phyloP scores from a whole-genome alignment of 2,888 invertebrate genomes.

The Elgonia sp. region DNA sequence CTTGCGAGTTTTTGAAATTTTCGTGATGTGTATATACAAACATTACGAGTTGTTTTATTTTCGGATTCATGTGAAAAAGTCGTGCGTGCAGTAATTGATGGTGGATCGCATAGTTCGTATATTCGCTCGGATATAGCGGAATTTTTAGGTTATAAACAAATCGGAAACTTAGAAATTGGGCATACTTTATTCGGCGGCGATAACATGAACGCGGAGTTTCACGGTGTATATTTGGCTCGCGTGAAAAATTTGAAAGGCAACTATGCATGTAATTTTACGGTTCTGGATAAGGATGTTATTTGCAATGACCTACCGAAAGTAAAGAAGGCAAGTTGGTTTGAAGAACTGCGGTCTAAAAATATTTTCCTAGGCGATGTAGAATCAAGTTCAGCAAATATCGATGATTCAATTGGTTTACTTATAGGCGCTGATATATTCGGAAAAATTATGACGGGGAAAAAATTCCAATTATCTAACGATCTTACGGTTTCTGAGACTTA shows the following conservation, averaged over 20 bases:
- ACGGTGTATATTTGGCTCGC: conserved; percentile 44
- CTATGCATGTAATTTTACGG: conserved; percentile 73
- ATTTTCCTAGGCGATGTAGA: background rate
- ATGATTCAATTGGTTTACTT: conserved; percentile 56
- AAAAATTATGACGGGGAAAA: conserved; percentile 77
- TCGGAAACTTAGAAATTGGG: conserved; percentile 57
- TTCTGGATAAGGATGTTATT: conserved; percentile 70
- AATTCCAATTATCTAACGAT: conserved; percentile 75
- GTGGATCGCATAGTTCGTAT: conserved; percentile 78
- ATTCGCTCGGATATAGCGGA: conserved; percentile 71
- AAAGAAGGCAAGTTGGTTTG: conserved; percentile 65
- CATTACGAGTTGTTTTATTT: too few relatives aligned
- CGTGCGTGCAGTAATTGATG: conserved; percentile 77
- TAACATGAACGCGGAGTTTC: conserved; percentile 37
- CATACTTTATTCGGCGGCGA: conserved; percentile 77
- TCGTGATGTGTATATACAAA: too few relatives aligned
- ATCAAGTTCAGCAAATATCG: background rate
- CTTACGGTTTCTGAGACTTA: conserved; percentile 79
- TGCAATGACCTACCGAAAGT: conserved; percentile 68
- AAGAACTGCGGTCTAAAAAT: conserved; percentile 44
- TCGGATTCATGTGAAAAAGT: conserved; percentile 46
- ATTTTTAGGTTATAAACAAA: conserved; percentile 72
- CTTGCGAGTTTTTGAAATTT: conserved; percentile 49
- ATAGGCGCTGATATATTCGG: conserved; percentile 62
- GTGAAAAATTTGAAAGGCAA: too few relatives aligned